phyloP scores from a whole-genome alignment of 2,888 invertebrate genomes.

The Melieria omissa region DNA sequence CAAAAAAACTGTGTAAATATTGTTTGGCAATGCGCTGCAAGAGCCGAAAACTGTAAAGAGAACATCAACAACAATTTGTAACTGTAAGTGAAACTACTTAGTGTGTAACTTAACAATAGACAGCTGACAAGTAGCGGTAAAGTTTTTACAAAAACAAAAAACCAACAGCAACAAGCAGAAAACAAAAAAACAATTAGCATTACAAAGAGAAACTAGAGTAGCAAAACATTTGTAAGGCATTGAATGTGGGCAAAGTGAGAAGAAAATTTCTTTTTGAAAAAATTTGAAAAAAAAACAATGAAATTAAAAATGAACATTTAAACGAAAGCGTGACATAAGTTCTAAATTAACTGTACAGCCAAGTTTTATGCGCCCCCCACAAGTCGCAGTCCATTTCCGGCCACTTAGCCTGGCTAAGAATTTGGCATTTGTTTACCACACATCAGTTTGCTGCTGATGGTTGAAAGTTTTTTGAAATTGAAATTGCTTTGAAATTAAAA shows the following conservation, averaged over 20 bases:
- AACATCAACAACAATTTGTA: conserved; percentile 26
- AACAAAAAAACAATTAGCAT: neutral
- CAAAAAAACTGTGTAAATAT: conserved; percentile 3
- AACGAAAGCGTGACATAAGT: conserved; percentile 54
- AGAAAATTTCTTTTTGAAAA: neutral
- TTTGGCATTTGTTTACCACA: too few species aligned
- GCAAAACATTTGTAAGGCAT: too few species aligned
- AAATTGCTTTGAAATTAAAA: too few species aligned
- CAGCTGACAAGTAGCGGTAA: too few species aligned
- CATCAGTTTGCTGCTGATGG: too few species aligned
- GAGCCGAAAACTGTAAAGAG: conserved; percentile 38
- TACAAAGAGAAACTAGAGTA: neutral
- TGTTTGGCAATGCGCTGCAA: neutral
- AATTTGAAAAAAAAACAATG: conserved; percentile 4
- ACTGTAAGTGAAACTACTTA: neutral
- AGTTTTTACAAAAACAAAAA: too few species aligned
- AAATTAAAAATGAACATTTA: conserved; percentile 26
- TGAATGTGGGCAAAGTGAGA: neutral
- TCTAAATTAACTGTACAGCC: conserved; percentile 52
- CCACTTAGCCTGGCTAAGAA: too few species aligned
- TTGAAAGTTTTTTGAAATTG: too few species aligned
- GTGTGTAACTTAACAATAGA: too few species aligned
- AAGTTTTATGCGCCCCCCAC: neutral
- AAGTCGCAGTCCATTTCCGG: too few species aligned
- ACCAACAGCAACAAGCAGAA: neutral